A percentile compares a stretch with the other conserved stretches of the same genome.
Conservation (phyloP, 2,888 invertebrate genomes). For the Nycteola revayana region DNA sequence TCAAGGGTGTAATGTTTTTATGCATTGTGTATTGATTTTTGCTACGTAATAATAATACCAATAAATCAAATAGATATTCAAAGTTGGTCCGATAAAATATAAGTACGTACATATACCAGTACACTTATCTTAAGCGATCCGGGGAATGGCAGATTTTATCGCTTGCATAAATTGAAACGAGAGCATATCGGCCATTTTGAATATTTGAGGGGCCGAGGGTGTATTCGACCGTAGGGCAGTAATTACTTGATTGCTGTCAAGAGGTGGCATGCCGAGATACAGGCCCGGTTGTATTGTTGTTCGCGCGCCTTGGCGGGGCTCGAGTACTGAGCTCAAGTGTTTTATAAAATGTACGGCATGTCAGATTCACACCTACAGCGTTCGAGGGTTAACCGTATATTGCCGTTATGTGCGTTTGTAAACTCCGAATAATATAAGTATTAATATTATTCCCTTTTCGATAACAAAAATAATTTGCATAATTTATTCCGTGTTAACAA, state of each 20-base stretch:
- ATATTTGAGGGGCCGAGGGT: conserved; percentile 68
- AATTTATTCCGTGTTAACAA: conserved; percentile 29
- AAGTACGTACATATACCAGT: background rate
- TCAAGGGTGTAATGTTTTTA: conserved; percentile 80
- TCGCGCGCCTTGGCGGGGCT: conserved; percentile 48
- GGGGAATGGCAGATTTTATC: conserved; percentile 53
- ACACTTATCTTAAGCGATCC: conserved; percentile 6
- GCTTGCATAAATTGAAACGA: conserved; percentile 56
- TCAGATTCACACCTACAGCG: conserved; percentile 68
- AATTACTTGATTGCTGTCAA: conserved; percentile 81
- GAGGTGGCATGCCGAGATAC: conserved; percentile 77
- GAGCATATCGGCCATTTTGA: conserved; percentile 72
- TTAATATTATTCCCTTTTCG: conserved; percentile 6
- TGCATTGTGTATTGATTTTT: conserved; percentile 46
- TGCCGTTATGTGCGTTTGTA: conserved; percentile 16
- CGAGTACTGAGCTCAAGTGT: conserved; percentile 50
- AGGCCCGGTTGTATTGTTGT: conserved; percentile 60
- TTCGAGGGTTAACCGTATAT: conserved; percentile 68
- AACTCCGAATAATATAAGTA: conserved; percentile 9
- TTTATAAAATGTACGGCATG: conserved; percentile 62
- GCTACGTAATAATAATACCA: conserved; percentile 51
- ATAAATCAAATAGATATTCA: conserved; percentile 8
- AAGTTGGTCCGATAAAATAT: conserved; percentile 1
- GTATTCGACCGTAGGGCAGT: conserved; percentile 77
- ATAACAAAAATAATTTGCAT: conserved; percentile 27